Evolutionary conservation across 2,113 vertebrate species (phyloP), one percentile per base, ranked within the genome.

Genomic region (Coryphaenoides rupestris): DNA sequence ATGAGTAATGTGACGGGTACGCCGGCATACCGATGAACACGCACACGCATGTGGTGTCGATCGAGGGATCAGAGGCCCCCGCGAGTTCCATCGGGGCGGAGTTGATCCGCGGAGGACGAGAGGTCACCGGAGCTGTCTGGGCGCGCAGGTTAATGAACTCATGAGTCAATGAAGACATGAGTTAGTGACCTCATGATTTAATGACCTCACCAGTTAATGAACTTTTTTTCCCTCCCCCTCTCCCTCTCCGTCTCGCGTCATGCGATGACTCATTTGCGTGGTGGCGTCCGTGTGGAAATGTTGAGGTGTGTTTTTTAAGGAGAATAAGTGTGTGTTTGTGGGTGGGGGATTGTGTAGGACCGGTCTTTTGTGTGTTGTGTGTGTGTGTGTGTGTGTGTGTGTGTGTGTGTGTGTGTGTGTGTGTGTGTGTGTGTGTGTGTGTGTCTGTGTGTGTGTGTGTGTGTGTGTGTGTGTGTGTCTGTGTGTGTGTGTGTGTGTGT

Each of bases 401-500:
- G 12, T 45, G 26, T 47, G 19, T 22, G 40, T 46, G 10, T 46
- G 58, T 47, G 19, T 16, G 28, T 19, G 15, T 47, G 33, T 61
- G 59, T 22, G 19, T 47, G 19, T 21, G 59, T 45, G 28, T 40
- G 26, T 59, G 58, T 19, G 19, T 45, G 58, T 19, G 40, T 22
- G 33, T 49, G 58, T 59, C 1, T 19, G 28, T 45, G n/a, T 45
- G 16, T n/a, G 26, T n/a, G 65, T 55, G 2, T 50, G 7, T 58
- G 72, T 56, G 66, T 28, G 24, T 58, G 12, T 14, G 22, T 13
- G 65, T 54, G 59, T 54, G 71, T 69, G 73, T 72, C 66, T 76
- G 69, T 68, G 77, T 78, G 77, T 78, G 78, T 10, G 28, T 33
- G 56, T 26, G 16, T 61, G 40, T 19, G 14, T 60, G 40, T 21